Evolutionary conservation across 2,888 invertebrate genomes (phyloP), one percentile per base, ranked within the genome.

Genomic region (Chelonus formosanus): DNA sequence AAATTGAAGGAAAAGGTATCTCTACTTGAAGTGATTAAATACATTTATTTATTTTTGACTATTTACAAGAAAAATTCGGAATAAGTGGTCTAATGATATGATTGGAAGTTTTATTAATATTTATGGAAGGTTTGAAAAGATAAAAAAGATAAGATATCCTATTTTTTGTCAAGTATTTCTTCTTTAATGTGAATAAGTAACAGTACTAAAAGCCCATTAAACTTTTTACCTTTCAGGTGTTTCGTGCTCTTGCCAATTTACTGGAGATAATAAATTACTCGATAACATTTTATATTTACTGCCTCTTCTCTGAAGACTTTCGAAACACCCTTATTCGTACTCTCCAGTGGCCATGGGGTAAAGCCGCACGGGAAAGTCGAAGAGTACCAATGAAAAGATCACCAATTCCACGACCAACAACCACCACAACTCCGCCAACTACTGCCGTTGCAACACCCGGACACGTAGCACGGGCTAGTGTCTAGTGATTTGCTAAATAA

Each of bases 261-360:
- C 84, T 92, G 79, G 92, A 92, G 85, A 86, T 92, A 56, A 89
- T 89, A 72, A 92, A 92, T 83, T 92, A 92, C 82, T 91, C 92
- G 43, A 88, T 91, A 70, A 92, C 92, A 45, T 92, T 92, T 85
- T 91, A 92, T 82, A 90, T 92, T 68, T 92, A 92, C 84, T 92
- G 91, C 80, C 87, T 92, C 67, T 91, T 92, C 82, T 92, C 91
- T 71, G 90, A 91, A 76, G 92, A 92, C 77, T 92, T 92, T 81
- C 88, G 92, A 44, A 89, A 89, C 76, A 92, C 92, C 0, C 83
- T 91, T 70, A 83, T 90, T 71, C 86, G 88, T 40, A 90, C 90
- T n/a, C 82, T 91, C 69, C 86, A 87, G 69, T 88, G 89, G 85
- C 87, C 88, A 2, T 87, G 87, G 85, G 68, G 75, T 7, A 75